A percentile compares a stretch with the other conserved stretches of the same genome.
Evolutionary conservation across 2,113 vertebrate species (phyloP).

Genomic region (Phrynosoma platyrhinos): DNA sequence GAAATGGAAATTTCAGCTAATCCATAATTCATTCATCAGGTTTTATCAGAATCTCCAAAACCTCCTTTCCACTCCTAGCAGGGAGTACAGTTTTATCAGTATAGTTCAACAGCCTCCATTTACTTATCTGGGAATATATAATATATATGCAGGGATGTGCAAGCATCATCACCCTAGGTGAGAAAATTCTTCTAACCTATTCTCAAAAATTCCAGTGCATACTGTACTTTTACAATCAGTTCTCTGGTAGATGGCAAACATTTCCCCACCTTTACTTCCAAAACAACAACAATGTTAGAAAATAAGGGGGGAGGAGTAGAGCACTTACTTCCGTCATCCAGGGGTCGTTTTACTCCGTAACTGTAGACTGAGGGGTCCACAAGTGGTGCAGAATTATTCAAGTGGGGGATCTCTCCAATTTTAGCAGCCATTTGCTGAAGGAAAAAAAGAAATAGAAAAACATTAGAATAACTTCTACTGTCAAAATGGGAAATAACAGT

Average conservation of each 20-base stretch:
- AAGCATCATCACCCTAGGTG: neutral
- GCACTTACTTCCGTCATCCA: conserved; percentile 94
- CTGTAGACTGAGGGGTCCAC: conserved; percentile 92
- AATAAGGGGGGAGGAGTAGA: neutral
- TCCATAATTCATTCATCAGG: neutral
- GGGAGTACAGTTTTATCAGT: neutral
- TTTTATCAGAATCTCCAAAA: neutral
- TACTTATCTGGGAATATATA: neutral
- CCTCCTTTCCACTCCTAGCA: neutral
- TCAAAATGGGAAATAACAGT: neutral
- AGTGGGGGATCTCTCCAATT: conserved; percentile 94
- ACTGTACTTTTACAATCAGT: neutral
- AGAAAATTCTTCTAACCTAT: neutral
- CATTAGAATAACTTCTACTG: too few relatives aligned
- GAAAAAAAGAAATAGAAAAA: neutral
- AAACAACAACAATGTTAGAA: neutral
- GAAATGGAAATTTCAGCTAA: neutral
- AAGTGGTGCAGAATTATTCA: conserved; percentile 92
- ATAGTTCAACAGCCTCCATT: neutral
- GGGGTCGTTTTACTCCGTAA: conserved; percentile 91
- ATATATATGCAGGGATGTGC: too few relatives aligned
- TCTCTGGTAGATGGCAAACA: too few relatives aligned
- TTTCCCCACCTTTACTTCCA: neutral
- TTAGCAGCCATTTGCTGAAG: conserved; percentile 93
- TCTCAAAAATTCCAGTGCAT: too few relatives aligned